phyloP scores from a whole-genome alignment of 2,113 vertebrate genomes.

The Colaptes auratus region DNA sequence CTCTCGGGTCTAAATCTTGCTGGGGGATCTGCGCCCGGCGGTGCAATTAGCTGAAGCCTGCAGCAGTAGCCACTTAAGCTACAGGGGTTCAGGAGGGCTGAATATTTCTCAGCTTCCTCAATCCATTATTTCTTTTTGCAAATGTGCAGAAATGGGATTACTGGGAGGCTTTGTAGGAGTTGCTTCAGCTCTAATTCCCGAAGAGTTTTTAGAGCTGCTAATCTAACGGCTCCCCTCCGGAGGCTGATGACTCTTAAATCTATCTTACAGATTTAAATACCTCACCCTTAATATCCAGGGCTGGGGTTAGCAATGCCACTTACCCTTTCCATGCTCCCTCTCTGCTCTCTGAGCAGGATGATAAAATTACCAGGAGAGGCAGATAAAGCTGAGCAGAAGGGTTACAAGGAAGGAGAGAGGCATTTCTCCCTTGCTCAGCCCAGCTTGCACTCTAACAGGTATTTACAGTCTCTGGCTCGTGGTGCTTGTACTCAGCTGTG shows the following conservation, averaged over 20 bases:
- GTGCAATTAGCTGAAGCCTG: slow-evolving; percentile 18
- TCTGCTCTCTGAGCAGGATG: slow-evolving; percentile 20
- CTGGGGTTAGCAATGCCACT: slow-evolving; percentile 37
- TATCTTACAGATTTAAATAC: slow-evolving; percentile 28
- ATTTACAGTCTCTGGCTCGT: slow-evolving; percentile 65
- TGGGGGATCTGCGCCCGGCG: background rate
- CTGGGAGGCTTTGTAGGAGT: slow-evolving; percentile 23
- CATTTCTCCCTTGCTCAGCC: slow-evolving; percentile 52
- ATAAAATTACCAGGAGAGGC: slow-evolving; percentile 46
- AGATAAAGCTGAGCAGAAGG: slow-evolving; percentile 45
- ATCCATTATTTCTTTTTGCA: slow-evolving; percentile 15
- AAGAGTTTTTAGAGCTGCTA: slow-evolving; percentile 39
- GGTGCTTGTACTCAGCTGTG: slow-evolving; percentile 68
- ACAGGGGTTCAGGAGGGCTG: background rate
- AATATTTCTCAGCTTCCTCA: background rate
- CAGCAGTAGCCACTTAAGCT: slow-evolving; percentile 23
- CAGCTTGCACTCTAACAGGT: slow-evolving; percentile 65
- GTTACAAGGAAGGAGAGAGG: background rate
- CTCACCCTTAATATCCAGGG: background rate
- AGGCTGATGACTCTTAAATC: slow-evolving; percentile 35
- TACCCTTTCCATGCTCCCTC: slow-evolving; percentile 2
- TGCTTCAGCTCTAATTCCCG: slow-evolving; percentile 9
- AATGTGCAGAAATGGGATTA: slow-evolving; percentile 63
- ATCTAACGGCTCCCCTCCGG: background rate
- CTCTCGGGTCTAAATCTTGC: background rate